These are phyloP conservation scores for Amorpha juglandis DNA, from an alignment of 2,888 invertebrate species.

Conservation along the genomic window DNA sequence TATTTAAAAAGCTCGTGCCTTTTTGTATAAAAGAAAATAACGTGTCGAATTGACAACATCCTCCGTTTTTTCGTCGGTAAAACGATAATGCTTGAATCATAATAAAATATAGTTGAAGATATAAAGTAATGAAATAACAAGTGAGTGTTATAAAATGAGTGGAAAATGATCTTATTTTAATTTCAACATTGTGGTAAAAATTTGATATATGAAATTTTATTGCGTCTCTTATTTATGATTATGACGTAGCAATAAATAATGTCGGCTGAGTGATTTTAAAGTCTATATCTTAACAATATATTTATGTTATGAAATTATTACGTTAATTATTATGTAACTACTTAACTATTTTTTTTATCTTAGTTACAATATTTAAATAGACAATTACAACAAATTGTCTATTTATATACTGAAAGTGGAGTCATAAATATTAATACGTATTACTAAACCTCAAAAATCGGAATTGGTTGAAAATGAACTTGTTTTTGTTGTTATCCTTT, in stretches of 20 bases:
- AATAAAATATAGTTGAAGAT: no score
- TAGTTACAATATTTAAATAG: neutral
- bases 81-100: no score
- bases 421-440: no score
- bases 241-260: neutral
- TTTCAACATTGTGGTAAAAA: neutral
- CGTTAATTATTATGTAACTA: no score
- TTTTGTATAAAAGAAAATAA: no score
- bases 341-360: neutral
- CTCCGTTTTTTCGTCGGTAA: no score
- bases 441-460: no score
- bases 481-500: no score
- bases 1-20: neutral
- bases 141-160: no score
- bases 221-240: neutral
- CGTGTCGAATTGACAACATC: no score
- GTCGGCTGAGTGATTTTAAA: neutral
- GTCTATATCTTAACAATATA: neutral
- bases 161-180: neutral
- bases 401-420: neutral
- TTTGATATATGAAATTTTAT: neutral
- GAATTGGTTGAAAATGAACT: no score
- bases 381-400: neutral
- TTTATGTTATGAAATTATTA: neutral
- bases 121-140: no score